phyloP scores from a whole-genome alignment of 2,888 invertebrate species.

The Macrophya annulata region DNA sequence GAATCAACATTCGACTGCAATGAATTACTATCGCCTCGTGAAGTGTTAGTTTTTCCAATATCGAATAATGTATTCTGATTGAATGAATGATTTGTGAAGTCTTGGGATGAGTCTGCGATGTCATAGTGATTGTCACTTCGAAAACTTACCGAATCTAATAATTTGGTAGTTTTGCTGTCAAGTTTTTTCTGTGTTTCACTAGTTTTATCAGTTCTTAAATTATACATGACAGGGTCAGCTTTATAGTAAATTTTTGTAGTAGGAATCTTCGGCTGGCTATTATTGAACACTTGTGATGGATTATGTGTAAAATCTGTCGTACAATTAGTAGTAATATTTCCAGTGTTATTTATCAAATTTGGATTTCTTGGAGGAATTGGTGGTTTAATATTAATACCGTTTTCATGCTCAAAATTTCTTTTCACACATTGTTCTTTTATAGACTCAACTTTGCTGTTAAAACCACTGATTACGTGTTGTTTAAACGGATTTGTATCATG shows the following conservation, averaged over 20 bases:
- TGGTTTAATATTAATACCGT: not conserved
- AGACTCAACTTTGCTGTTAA: not conserved
- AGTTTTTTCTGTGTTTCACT: not conserved
- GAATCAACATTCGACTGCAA: not conserved
- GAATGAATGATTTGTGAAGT: conserved; percentile 1
- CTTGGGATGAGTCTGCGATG: not conserved
- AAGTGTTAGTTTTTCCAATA: not conserved
- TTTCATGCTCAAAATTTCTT: not conserved
- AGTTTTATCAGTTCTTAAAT: not conserved
- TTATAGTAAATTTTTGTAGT: conserved; percentile 10
- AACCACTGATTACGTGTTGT: not conserved
- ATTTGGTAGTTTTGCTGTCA: not conserved
- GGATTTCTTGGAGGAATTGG: conserved; percentile 49
- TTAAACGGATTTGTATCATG: conserved; percentile 46
- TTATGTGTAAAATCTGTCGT: not conserved
- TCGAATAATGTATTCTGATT: not conserved
- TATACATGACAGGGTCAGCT: conserved; percentile 48
- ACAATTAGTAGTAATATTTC: not conserved
- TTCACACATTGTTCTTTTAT: not conserved
- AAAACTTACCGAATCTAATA: conserved; percentile 9
- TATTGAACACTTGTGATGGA: not conserved
- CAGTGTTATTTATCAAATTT: conserved; percentile 13
- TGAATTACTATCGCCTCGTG: not conserved
- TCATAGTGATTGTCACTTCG: not conserved
- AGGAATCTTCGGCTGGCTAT: not conserved